A percentile compares a stretch with the other conserved stretches of the same genome.
These are phyloP conservation scores for Triops cancriformis DNA, from an alignment of 1,140 invertebrate genomes.

Conservation along the genomic window DNA sequence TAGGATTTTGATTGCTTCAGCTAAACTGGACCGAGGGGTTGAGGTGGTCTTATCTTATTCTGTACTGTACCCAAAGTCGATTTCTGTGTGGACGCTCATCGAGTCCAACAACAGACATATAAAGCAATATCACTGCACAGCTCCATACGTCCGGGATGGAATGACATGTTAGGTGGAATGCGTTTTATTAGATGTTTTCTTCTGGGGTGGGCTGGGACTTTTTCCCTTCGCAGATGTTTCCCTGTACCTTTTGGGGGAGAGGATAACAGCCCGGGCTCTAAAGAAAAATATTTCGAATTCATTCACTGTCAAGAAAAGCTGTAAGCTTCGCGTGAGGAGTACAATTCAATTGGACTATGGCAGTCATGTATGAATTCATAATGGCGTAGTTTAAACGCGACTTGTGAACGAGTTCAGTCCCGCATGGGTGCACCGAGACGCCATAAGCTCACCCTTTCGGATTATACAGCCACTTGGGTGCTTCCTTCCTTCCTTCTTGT, in stretches of 20 bases:
- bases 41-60: background rate
- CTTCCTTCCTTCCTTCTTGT: background rate
- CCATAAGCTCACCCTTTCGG: conserved; percentile 3
- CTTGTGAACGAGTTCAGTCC: background rate
- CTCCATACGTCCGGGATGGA: background rate
- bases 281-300: background rate
- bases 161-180: conserved; percentile 5
- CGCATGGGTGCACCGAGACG: background rate
- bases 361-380: background rate
- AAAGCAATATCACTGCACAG: conserved; percentile 1
- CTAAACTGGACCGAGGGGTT: background rate
- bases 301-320: background rate
- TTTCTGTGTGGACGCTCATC: background rate
- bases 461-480: background rate
- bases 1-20: conserved; percentile 6
- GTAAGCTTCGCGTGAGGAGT: background rate
- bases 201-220: background rate
- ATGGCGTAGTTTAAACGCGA: background rate
- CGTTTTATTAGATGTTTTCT: conserved; percentile 5
- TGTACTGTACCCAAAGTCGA: background rate
- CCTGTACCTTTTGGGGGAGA: background rate
- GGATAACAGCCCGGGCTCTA: background rate
- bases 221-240: background rate
- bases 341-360: background rate
- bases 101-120: background rate